Base-by-base conservation (phyloP, 2,797 vertebrate genomes). In the Rhodeus uyekii region DNA sequence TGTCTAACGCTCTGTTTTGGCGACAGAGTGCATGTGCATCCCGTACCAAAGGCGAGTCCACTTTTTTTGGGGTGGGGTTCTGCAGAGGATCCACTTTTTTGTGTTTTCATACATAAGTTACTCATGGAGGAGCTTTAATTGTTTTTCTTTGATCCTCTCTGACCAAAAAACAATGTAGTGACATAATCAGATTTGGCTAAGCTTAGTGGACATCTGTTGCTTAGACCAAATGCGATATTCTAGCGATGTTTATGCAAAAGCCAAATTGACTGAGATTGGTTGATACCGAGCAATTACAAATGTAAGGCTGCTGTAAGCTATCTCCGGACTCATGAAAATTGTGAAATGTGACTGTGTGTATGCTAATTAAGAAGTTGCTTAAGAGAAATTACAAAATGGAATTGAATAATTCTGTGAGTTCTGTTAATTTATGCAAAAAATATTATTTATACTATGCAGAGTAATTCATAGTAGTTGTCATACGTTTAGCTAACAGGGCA, bases 21-120 rank as follows among this genome's bases (percentile, higher is more conserved):
- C 92, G 93, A 94, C 92, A 89, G 89, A 90, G 93, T 93, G 93
- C 50, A 9, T 80, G 46, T 65, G 75, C 76, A 10, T 77, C 73
- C 55, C 48, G 2, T 39, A 74, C 60, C 58, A 39, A 73, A 64
- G 8, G 39, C 14, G 13, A 76, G 9, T 22, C 38, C 60, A 77
- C 19, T 48, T 73, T 71, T 64, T n/a, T n/a, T n/a, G n/a, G n/a
- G n/a, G n/a, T 7, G 1, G 0, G 5, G 1, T 2, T 34, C 44
- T 34, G 76, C n/a, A 36, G 27, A 78, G 63, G 22, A 82, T 85
- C 78, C 68, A 32, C 24, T 87, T 90, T n/a, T 80, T 87, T 89
- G 87, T 50, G 24, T 79, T 86, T 89, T 76, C 87, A 89, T 88
- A 87, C 65, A 46, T 69, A 73, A 80, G 76, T 87, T 82, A 39